These are phyloP conservation scores for Enteromius radiatus DNA, from an alignment of 2,797 vertebrate species.

Conservation along the genomic window DNA sequence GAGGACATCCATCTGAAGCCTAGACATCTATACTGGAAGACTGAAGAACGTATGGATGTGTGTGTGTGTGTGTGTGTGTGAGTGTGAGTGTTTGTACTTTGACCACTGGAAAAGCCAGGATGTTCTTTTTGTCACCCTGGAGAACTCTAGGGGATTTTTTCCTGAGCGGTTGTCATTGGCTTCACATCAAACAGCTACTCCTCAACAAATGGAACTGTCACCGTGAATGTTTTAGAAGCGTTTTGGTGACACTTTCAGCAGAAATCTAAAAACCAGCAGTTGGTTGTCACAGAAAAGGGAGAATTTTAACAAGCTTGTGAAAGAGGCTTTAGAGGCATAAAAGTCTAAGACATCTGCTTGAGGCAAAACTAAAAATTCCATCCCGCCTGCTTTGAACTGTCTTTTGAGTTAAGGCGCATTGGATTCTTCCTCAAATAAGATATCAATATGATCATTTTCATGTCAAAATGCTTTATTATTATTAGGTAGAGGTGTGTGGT, in stretches of 20 bases:
- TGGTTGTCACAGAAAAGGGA: constrained; percentile 14
- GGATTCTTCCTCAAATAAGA: background rate
- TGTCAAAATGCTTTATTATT: background rate
- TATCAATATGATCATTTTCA: background rate
- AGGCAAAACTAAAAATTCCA: constrained; percentile 13
- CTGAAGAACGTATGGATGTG: constrained; percentile 6
- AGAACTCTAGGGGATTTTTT: constrained; percentile 31
- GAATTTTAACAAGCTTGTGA: constrained; percentile 31
- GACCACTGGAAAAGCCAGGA: constrained; percentile 49
- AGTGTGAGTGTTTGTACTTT: constrained; percentile 51
- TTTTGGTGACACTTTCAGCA: constrained; percentile 39
- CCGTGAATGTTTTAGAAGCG: constrained; percentile 27
- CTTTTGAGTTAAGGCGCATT: background rate
- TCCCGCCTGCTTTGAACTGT: constrained; percentile 7
- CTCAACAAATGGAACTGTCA: constrained; percentile 49
- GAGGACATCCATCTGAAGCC: constrained; percentile 40
- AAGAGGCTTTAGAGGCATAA: constrained; percentile 11
- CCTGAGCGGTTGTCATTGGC: constrained; percentile 38
- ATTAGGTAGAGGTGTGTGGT: background rate
- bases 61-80: constrained; percentile 45
- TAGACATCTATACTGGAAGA: constrained; percentile 22
- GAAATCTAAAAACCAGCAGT: constrained; percentile 20
- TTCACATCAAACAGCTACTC: constrained; percentile 40
- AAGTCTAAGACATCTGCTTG: constrained; percentile 28
- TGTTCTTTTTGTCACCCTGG: constrained; percentile 48